Percentiles rank a stretch among this genome's conserved stretches.
phyloP scores from a whole-genome alignment of 2,113 vertebrate species.

The Rallus limicola region DNA sequence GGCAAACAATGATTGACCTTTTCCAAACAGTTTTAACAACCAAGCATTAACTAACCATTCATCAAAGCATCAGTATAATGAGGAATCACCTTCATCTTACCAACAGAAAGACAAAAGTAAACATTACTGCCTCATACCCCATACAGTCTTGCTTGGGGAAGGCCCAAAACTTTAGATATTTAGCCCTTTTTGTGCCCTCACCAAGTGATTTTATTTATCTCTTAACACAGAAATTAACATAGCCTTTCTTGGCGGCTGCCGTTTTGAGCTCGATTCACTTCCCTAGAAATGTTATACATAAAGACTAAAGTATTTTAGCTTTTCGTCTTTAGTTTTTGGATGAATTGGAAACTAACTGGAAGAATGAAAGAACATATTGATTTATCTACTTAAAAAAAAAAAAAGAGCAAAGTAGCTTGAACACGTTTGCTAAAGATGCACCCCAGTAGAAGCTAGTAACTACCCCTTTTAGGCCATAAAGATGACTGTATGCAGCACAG shows the following conservation, averaged over 20 bases:
- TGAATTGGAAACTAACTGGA: neutral
- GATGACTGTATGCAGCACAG: neutral
- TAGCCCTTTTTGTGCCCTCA: neutral
- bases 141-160: neutral
- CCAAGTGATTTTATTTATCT: neutral
- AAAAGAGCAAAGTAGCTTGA: neutral
- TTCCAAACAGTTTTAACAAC: neutral
- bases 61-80: neutral
- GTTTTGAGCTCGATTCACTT: neutral
- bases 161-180: neutral
- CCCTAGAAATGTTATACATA: neutral
- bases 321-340: neutral
- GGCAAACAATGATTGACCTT: slow-evolving; percentile 3
- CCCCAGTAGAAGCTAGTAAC: neutral
- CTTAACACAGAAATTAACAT: neutral
- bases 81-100: neutral
- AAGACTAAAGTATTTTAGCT: neutral
- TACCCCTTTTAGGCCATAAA: neutral
- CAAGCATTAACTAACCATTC: neutral
- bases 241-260: neutral
- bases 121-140: neutral
- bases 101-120: neutral
- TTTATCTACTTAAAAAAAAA: neutral
- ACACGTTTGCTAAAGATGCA: neutral
- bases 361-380: neutral